Percentiles rank a stretch among this genome's conserved stretches.
phyloP scores from a whole-genome alignment of 2,888 invertebrate genomes.

The Lymantria monacha region DNA sequence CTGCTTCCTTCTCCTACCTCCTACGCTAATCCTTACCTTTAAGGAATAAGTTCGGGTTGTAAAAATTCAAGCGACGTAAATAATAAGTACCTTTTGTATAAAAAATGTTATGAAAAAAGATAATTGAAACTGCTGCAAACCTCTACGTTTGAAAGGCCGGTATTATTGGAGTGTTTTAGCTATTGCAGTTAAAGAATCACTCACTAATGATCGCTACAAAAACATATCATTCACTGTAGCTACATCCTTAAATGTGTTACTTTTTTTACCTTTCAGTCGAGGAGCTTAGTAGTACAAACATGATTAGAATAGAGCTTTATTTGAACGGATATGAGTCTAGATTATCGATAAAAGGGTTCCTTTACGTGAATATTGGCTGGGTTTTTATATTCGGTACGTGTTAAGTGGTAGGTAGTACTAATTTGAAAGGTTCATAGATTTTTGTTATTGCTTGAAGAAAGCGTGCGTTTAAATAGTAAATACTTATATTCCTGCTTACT shows the following conservation, averaged over 20 bases:
- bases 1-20: too few relatives aligned
- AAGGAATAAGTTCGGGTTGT: too few relatives aligned
- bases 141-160: too few relatives aligned
- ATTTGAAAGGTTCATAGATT: neutral
- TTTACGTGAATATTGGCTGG: neutral
- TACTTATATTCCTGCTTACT: too few relatives aligned
- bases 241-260: neutral
- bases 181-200: too few relatives aligned
- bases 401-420: neutral
- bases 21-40: too few relatives aligned
- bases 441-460: slow-evolving; percentile 12
- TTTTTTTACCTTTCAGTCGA: slow-evolving; percentile 1
- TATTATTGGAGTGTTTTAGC: too few relatives aligned
- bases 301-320: slow-evolving; percentile 7
- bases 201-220: neutral
- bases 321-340: slow-evolving; percentile 1
- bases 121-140: too few relatives aligned
- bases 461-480: slow-evolving; percentile 2
- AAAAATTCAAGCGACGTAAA: too few relatives aligned
- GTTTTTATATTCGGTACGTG: neutral
- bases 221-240: neutral
- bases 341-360: slow-evolving; percentile 1
- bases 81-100: too few relatives aligned
- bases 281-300: slow-evolving; percentile 7
- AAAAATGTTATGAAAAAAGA: too few relatives aligned